phyloP scores from a whole-genome alignment of 2,888 invertebrate species.

The Colostygia pectinataria region DNA sequence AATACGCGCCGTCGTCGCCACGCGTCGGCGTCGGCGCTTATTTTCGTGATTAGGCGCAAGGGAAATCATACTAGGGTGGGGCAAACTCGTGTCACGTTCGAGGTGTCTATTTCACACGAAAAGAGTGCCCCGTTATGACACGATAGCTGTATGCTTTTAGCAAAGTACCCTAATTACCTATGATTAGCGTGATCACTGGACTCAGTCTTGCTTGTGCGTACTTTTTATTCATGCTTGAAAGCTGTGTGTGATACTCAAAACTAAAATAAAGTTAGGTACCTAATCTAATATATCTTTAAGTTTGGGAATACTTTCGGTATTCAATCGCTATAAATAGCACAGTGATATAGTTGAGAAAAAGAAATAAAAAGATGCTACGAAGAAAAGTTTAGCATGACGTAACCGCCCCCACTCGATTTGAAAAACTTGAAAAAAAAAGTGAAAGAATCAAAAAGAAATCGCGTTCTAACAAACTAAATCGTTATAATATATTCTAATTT shows the following conservation, averaged over 20 bases:
- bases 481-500: no score
- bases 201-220: conserved; percentile 32
- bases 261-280: no score
- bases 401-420: background rate
- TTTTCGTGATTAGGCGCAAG: conserved; percentile 38
- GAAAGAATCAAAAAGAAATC: no score
- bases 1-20: background rate
- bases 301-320: no score
- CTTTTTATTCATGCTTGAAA: conserved; percentile 19
- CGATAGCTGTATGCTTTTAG: conserved; percentile 34
- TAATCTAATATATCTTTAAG: no score
- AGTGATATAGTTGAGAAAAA: background rate
- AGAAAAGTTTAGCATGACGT: conserved; percentile 2
- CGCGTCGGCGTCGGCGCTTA: conserved; percentile 1
- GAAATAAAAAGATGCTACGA: background rate
- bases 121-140: conserved; percentile 30
- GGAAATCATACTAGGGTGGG: conserved; percentile 37
- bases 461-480: no score
- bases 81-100: conserved; percentile 39
- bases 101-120: conserved; percentile 38
- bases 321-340: no score
- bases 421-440: background rate
- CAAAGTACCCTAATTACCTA: conserved; percentile 39
- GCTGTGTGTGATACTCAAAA: no score
- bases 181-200: conserved; percentile 30